phyloP scores from a whole-genome alignment of 2,113 vertebrate genomes.

The Cyanoderma ruficeps region DNA sequence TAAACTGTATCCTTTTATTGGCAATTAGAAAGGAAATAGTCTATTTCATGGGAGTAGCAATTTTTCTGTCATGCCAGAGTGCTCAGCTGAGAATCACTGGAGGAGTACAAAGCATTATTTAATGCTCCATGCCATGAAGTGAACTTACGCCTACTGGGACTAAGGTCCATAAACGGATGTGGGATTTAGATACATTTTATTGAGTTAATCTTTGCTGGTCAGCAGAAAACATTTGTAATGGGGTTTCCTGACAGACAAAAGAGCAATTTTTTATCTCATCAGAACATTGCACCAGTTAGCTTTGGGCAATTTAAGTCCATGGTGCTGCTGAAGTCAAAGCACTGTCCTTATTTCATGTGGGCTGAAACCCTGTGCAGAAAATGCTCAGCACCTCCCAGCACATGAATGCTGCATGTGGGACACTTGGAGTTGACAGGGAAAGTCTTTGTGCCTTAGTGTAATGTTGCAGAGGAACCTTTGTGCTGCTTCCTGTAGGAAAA shows the following conservation, averaged over 20 bases:
- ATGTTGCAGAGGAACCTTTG: background rate
- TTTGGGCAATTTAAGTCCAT: background rate
- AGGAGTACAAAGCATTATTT: background rate
- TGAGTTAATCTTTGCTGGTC: constrained; percentile 21
- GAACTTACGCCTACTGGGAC: background rate
- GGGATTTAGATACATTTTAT: constrained; percentile 10
- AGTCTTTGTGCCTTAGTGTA: background rate
- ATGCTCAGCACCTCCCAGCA: background rate
- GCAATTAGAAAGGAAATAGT: background rate
- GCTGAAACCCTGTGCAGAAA: background rate
- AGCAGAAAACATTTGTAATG: background rate
- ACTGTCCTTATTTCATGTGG: background rate
- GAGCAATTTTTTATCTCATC: background rate
- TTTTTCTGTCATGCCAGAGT: background rate
- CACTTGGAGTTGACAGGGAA: background rate
- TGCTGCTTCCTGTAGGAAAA: background rate
- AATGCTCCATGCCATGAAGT: background rate
- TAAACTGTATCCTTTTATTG: background rate
- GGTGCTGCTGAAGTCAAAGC: background rate
- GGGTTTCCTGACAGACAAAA: background rate
- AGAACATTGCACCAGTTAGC: background rate
- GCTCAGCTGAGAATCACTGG: background rate
- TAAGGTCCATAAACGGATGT: background rate
- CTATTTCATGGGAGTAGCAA: background rate
- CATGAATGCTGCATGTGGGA: accelerated